Base-by-base conservation (phyloP, 1,140 invertebrate genomes). In the Platyscapa corneri region DNA sequence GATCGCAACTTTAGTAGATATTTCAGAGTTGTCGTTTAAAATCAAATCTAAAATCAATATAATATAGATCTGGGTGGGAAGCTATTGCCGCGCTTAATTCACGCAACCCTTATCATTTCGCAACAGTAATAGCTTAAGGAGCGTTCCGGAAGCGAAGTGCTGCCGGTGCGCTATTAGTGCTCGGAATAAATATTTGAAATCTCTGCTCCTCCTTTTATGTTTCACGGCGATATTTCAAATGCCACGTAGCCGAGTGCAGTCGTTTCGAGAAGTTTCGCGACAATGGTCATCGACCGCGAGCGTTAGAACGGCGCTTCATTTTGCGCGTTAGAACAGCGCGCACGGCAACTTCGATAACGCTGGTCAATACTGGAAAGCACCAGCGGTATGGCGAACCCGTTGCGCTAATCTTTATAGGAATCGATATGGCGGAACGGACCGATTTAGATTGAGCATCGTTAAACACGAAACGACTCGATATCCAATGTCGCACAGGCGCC, bases 371-470 rank as follows among this genome's bases (percentile, higher is more conserved):
- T 27, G n/a, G 2, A 1, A 32, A 67, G n/a, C 67, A 16, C 1
- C 46, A 3, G 39, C 23, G 27, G 37, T n/a, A 20, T 8, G 30
- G 56, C n/a, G 20, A 64, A 16, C 27, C 53, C 20, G 64, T 42
- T 27, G 75, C 32, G 8, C 84, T 85, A 85, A 85, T 85, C 84
- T 85, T 85, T 85, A 85, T 65, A 64, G 70, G 53, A 34, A 85
- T 85, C 84, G 84, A 85, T 85, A 67, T 53, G 2, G 78, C n/a
- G 30, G 70, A 75, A 49, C 56, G 53, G 77, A 32, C 78, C 84
- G 72, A 60, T 82, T 70, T 82, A 82, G 65, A 86, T 82, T 82
- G 84, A 80, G 72, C 65, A 46, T 77, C 84, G 72, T 86, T 86
- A 82, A 86, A 82, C 42, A 20, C 60, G 37, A 82, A 82, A 86